Conservation (phyloP, 1,140 invertebrate species). For the Achroia grisella region DNA sequence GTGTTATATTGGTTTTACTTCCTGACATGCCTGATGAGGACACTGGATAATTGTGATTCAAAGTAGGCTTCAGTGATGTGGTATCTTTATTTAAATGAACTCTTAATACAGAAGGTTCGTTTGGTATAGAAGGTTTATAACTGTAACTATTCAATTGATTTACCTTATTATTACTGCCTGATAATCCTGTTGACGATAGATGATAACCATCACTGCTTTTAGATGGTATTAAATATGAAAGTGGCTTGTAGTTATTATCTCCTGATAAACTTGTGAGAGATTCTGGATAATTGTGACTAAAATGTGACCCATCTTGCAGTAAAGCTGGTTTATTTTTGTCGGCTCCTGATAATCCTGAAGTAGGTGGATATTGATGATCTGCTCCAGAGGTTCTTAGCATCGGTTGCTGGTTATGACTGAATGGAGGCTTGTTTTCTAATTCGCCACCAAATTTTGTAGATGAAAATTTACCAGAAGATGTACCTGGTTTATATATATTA, state of each 20-base stretch:
- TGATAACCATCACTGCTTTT: conserved; percentile 11
- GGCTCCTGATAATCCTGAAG: background rate
- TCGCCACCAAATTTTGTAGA: conserved; percentile 8
- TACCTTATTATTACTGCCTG: conserved; percentile 8
- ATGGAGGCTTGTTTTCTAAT: conserved; percentile 1
- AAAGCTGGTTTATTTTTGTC: background rate
- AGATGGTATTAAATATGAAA: conserved; percentile 1
- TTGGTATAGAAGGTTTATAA: too few relatives aligned
- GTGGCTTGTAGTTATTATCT: background rate
- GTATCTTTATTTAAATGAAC: too few relatives aligned
- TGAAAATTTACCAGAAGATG: background rate
- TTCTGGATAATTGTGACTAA: background rate
- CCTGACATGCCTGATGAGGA: conserved; percentile 13
- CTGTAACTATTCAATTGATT: too few relatives aligned
- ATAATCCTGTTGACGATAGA: conserved; percentile 11
- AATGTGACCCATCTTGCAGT: background rate
- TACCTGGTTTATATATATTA: background rate
- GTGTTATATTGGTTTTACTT: conserved; percentile 1
- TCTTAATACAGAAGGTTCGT: too few relatives aligned
- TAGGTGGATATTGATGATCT: background rate
- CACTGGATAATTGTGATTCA: conserved; percentile 18
- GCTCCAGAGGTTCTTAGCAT: background rate
- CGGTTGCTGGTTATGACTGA: background rate
- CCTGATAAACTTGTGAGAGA: background rate
- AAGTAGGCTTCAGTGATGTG: too few relatives aligned